Evolutionary conservation across 2,113 vertebrate species (phyloP), one percentile per base, ranked within the genome.

Genomic region (Microtus oregoni): DNA sequence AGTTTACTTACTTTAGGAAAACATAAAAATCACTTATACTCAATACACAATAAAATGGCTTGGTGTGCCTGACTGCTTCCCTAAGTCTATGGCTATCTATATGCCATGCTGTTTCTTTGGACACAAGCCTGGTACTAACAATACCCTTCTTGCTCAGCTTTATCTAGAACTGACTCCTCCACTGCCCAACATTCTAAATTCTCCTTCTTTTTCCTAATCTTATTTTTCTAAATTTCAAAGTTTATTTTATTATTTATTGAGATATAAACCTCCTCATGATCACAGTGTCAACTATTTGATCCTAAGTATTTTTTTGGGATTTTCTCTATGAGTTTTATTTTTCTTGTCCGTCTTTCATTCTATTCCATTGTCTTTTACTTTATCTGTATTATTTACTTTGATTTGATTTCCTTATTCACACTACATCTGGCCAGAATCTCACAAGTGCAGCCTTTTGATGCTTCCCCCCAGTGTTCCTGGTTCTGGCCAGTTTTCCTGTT

Each of bases 151-250:
- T 55, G 24, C 41, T 92, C 38, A 72, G 35, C 38, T 89, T 89
- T 77, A 35, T 89, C 30, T 87, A 41, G 11, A 72, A 17, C 47
- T 15, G 24, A 90, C 4, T 76, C 32, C 11, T 4, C 61, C 52
- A 72, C 6, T 67, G 63, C 0, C 30, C 0, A 24, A 1, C 4
- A 0, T 67, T 86, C 76, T 81, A 47, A 44, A 50, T 11, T 12
- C 68, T 7, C 28, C 76, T 89, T 95, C 12, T 75, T 61, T 91
- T 24, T 86, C 8, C 15, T 26, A 61, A 7, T 63, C 44, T 68
- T 19, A 68, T 92, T 75, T 81, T 24, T 81, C n/a, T 95, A 68
- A 44, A 91, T 96, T 52, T 72, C 24, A 30, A 50, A 77, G 87
- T 35, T 86, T 12, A 20, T 89, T 86, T 30, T 32, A 78, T 96